Conservation (phyloP, 2,888 invertebrate species). For the Neoascia interrupta region DNA sequence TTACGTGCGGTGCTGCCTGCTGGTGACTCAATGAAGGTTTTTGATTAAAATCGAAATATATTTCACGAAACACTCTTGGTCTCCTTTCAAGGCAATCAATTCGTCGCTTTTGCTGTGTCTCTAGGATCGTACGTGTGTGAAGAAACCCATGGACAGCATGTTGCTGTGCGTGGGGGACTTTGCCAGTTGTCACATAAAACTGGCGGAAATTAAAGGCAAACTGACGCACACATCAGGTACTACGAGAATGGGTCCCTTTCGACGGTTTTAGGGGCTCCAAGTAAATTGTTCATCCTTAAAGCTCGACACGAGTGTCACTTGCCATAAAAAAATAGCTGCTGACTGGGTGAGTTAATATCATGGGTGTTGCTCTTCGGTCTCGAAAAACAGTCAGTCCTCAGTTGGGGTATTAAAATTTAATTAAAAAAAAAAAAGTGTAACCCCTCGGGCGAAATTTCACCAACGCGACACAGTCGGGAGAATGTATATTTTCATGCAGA, state of each 20-base stretch:
- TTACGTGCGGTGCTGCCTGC: too few species aligned
- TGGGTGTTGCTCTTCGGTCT: neutral
- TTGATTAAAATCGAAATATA: slow-evolving; percentile 2
- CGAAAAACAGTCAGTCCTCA: neutral
- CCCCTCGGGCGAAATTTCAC: neutral
- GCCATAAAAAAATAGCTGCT: slow-evolving; percentile 2
- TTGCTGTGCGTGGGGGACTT: neutral
- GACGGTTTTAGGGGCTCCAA: neutral
- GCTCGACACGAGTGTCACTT: neutral
- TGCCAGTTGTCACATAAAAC: neutral
- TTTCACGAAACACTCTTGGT: slow-evolving; percentile 4
- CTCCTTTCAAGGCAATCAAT: neutral
- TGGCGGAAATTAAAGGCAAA: neutral
- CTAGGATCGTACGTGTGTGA: neutral
- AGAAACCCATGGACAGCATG: neutral
- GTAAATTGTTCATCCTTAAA: slow-evolving; percentile 18
- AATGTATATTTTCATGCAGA: slow-evolving; percentile 2
- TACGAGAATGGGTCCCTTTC: too few species aligned
- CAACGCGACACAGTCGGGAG: too few species aligned
- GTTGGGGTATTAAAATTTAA: slow-evolving; percentile 17
- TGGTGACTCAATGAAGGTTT: slow-evolving; percentile 8
- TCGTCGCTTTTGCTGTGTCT: neutral
- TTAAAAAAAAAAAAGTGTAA: slow-evolving; percentile 10
- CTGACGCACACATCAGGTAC: neutral
- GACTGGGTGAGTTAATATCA: neutral